Evolutionary conservation across 2,888 invertebrate species (phyloP).

Genomic region (Lepidonotus clava): DNA sequence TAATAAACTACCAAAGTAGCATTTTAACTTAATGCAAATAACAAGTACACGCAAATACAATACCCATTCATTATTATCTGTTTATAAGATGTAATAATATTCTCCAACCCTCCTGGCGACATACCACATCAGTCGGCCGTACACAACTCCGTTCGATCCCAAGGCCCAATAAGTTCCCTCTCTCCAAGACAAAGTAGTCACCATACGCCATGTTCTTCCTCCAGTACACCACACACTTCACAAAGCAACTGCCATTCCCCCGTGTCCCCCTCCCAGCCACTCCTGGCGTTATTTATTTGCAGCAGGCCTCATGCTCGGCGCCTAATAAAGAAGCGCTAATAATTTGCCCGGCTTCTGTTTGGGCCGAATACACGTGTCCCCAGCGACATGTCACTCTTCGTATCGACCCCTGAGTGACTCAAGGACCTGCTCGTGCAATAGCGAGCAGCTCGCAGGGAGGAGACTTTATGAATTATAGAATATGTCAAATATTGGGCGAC

Average conservation of each 20-base stretch:
- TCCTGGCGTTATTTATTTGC: conserved; percentile 4
- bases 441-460: background rate
- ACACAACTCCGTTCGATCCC: too few relatives aligned
- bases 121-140: too few relatives aligned
- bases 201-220: conserved; percentile 6
- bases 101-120: too few relatives aligned
- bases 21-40: too few relatives aligned
- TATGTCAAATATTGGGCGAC: conserved; percentile 44
- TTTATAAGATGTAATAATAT: too few relatives aligned
- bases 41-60: too few relatives aligned
- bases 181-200: too few relatives aligned
- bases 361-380: too few relatives aligned
- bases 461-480: conserved; percentile 44
- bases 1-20: too few relatives aligned
- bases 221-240: background rate
- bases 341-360: background rate
- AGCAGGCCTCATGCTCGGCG: background rate
- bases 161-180: too few relatives aligned
- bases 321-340: conserved; percentile 41
- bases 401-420: background rate
- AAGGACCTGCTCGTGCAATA: background rate
- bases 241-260: background rate
- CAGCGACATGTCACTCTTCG: background rate
- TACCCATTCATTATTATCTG: too few relatives aligned
- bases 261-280: conserved; percentile 2